Evolutionary conservation across 2,797 vertebrate genomes (phyloP), one percentile per base, ranked within the genome.

Genomic region (Enteromius thamalakanensis): DNA sequence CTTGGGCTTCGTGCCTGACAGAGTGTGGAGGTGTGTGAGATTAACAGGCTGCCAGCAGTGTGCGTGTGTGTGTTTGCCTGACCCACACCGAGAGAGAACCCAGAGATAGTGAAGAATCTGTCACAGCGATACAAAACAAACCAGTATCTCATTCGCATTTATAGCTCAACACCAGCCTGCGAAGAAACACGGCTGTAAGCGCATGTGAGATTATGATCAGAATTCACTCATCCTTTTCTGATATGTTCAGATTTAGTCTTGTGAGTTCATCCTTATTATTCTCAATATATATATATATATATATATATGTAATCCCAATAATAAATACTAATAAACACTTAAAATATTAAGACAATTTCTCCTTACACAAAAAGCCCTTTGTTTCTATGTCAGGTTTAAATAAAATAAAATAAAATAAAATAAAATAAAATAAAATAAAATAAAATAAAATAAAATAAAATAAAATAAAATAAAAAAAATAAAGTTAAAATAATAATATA

Each of bases 1-100:
- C 53, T 82, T 51, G 40, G 84, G 76, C 67, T 19, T 74, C 40
- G 51, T 79, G 83, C 29, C 81, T 85, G 83, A 87, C 70, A 75
- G 82, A 64, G 82, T 78, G 80, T 86, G 84, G 81, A 83, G 74
- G 62, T 77, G 77, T 76, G 74, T 62, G 75, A 82, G 80, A 84
- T 72, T 74, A 86, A 47, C 72, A 49, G 76, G 21, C 58, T 67
- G 29, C 34, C 11, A 15, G 76, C 60, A 32, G 42, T 69, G 49
- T 37, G 68, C 49, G 34, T 65, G 58, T 32, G 29, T 84, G 40
- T 81, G 55, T 81, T 62, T 70, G 64, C 64, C 76, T 83, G 70
- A 49, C 40, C 42, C 40, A 21, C 53, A 72, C 42, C 29, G 5
- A 53, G 55, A 62, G 58, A 34, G 15, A 32, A 60, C 14, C 9